phyloP scores from a whole-genome alignment of 2,797 vertebrate species.

The Propithecus deckenii region DNA sequence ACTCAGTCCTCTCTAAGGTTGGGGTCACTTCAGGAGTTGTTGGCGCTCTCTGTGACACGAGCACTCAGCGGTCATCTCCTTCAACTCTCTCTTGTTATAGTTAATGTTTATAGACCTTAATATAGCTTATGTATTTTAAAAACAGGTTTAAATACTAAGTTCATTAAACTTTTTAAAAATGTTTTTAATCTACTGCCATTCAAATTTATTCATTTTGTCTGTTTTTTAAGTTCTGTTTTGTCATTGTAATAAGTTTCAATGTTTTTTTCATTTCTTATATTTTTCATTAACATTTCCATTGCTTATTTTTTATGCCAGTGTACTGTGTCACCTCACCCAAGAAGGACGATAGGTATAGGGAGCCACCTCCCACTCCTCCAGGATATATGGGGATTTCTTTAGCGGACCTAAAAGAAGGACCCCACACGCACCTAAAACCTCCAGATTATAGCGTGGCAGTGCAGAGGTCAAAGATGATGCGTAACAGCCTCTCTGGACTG shows the following conservation, averaged over 20 bases:
- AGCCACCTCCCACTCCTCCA: constrained; percentile 96
- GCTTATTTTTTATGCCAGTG: constrained; percentile 91
- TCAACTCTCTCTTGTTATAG: background rate
- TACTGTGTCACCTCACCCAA: constrained; percentile 98
- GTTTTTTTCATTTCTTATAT: constrained; percentile 82
- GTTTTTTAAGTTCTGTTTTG: constrained; percentile 83
- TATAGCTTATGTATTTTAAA: background rate
- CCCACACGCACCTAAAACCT: constrained; percentile 92
- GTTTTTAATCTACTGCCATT: constrained; percentile 81
- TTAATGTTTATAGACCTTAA: background rate
- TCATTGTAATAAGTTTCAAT: constrained; percentile 86
- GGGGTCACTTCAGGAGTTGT: background rate
- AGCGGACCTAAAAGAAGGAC: constrained; percentile 91
- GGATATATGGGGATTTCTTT: constrained; percentile 98
- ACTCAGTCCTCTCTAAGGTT: background rate
- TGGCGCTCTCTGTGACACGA: background rate
- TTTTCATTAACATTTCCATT: constrained; percentile 86
- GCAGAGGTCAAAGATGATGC: constrained; percentile 97
- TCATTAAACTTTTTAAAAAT: constrained; percentile 33
- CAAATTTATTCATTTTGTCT: constrained; percentile 83
- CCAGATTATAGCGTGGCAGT: constrained; percentile 98
- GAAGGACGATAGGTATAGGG: constrained; percentile 97
- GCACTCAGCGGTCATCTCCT: background rate
- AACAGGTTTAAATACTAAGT: background rate
- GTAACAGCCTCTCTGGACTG: constrained; percentile 85